Percentiles rank a stretch among this genome's conserved stretches.
Evolutionary conservation across 1,140 invertebrate genomes (phyloP).

Genomic region (Elymnias hypermnestra): DNA sequence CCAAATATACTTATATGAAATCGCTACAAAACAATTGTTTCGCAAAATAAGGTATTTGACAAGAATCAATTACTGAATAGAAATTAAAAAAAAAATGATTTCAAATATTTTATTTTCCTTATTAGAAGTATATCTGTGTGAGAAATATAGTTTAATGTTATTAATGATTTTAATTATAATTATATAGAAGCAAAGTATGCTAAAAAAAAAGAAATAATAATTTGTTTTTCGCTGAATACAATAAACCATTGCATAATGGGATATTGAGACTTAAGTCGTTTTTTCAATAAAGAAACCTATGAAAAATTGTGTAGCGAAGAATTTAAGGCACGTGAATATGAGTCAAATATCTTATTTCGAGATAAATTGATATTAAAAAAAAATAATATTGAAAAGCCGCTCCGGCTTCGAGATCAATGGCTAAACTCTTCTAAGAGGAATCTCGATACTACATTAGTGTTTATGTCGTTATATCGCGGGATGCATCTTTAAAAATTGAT

Average conservation of each 20-base stretch:
- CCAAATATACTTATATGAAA: conserved; percentile 22
- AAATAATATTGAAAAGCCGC: conserved; percentile 1
- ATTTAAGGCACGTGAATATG: too few relatives aligned
- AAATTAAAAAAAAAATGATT: too few relatives aligned
- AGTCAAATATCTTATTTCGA: conserved; percentile 3
- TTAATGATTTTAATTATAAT: too few relatives aligned
- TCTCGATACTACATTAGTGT: conserved; percentile 1
- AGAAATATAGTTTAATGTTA: too few relatives aligned
- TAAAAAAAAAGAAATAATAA: too few relatives aligned
- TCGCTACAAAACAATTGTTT: conserved; percentile 30
- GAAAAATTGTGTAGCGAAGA: too few relatives aligned
- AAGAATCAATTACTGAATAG: not conserved
- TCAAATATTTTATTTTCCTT: too few relatives aligned
- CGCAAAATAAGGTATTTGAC: conserved; percentile 13
- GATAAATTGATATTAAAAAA: not conserved
- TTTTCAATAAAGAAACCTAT: too few relatives aligned
- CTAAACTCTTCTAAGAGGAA: conserved; percentile 5
- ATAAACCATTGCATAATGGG: not conserved
- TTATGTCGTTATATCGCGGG: not conserved
- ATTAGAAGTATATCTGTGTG: too few relatives aligned
- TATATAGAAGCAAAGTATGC: too few relatives aligned
- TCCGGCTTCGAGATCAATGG: not conserved
- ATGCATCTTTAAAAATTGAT: not conserved
- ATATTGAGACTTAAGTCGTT: too few relatives aligned
- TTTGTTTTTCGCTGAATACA: too few relatives aligned